Evolutionary conservation across 2,888 invertebrate species (phyloP), one percentile per base, ranked within the genome.

Genomic region (Athalia circularis): DNA sequence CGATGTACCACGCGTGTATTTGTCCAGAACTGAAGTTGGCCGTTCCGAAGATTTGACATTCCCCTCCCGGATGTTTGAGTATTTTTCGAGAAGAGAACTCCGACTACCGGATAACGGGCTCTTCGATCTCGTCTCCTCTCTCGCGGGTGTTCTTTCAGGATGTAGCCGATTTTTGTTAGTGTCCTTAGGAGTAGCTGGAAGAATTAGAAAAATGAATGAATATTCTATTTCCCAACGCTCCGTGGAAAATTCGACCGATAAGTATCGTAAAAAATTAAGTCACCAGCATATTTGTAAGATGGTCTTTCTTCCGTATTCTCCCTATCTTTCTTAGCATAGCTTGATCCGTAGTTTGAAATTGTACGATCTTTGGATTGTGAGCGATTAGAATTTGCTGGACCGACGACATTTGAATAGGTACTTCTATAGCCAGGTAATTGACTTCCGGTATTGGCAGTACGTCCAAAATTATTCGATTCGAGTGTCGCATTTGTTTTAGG

Each of bases 1-100:
- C n/a, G 87, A 85, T 61, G 84, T 75, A 68, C 83, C 80, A 50
- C 87, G 84, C 77, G 84, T 86, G 83, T 89, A 89, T 80, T 85
- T 87, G 50, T 89, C 89, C 80, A 88, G 81, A 47, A 88, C 85
- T 74, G 88, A 88, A 47, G 86, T 83, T n/a, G 87, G 84, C 50
- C 88, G 83, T 48, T 89, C 89, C 61, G 84, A 82, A 80, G 85
- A 82, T 83, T 88, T 87, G 80, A 80, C 84, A 78, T 80, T 76
- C 64, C 86, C 82, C 65, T 79, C 79, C 0, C 79, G 75, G 57
- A 81, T 84, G 75, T 75, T 75, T 15, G 87, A 83, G 83, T 89
- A 89, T 82, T 88, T 88, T 67, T 88, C 87, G 47, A 86, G 83
- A 64, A 89, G 82, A 29, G 88, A 86, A 72, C 86, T 84, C 82